Evolutionary conservation across 2,888 invertebrate species (phyloP), one percentile per base, ranked within the genome.

Genomic region (Ferdinandea cuprea): DNA sequence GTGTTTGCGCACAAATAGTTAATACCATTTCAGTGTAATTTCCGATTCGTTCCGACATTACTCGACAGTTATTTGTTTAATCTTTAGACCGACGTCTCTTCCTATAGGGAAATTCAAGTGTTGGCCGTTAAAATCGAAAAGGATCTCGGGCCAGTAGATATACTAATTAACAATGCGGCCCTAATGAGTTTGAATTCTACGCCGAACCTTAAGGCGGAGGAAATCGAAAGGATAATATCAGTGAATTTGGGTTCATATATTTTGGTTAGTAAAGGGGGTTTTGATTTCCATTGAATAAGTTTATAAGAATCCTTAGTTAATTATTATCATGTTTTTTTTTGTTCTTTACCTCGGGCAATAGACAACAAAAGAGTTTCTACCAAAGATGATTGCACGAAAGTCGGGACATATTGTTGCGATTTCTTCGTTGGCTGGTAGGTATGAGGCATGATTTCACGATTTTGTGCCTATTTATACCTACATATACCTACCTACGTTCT

Each of bases 151-250:
- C 89, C 90, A 0, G 91, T 92, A 11, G 92, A 92, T 61, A 90
- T 92, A 63, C 83, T 92, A 61, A 88, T 92, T 1, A 92, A 92
- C 85, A 92, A 92, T 86, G 92, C 92, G 0, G 92, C 92, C 1
- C 85, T 90, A 11, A 90, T 92, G 87, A 90, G 90, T 63, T 88
- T 90, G 85, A 88, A 90, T 28, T 88, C 89, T 9, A 88, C 91
- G 8, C 88, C 90, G 4, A 88, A 90, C 13, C 86, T 90, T 25
- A 89, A 90, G 46, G 89, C 89, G 32, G 89, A 91, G 52, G 91
- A 91, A 73, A 90, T 92, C 61, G 89, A 90, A 40, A 89, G 89
- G 11, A 91, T 91, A 48, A 86, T 92, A 66, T 87, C 91, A 68
- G 91, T 92, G 11, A 92, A 92, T 85, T 87, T 92, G 66, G 89